A percentile compares a stretch with the other conserved stretches of the same genome.
Evolutionary conservation across 2,797 vertebrate genomes (phyloP).

Genomic region (Hoplostethus atlanticus): DNA sequence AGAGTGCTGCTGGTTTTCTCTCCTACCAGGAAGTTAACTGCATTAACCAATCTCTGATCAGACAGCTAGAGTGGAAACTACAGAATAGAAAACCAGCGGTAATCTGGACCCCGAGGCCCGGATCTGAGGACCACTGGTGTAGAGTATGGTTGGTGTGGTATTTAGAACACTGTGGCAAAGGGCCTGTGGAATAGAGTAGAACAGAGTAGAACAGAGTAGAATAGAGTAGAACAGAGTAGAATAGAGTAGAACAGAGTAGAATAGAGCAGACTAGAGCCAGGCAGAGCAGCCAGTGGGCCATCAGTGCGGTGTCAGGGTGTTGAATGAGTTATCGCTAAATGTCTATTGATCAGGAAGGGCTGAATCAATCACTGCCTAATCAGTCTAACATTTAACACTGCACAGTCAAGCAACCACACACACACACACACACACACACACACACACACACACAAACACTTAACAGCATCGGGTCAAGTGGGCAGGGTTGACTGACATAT

Average conservation of each 20-base stretch:
- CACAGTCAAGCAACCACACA: slow-evolving; percentile 34
- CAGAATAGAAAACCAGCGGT: no score
- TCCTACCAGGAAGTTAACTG: no score
- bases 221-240: no score
- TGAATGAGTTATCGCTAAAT: slow-evolving; percentile 32
- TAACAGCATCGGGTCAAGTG: slow-evolving; percentile 36
- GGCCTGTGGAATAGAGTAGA: no score
- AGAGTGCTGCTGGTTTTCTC: no score
- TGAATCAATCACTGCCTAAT: slow-evolving; percentile 57
- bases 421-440: slow-evolving; percentile 7
- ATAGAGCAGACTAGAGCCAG: background rate
- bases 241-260: background rate
- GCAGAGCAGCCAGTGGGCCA: background rate
- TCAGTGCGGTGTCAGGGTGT: background rate
- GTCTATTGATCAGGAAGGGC: slow-evolving; percentile 37
- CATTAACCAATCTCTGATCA: no score
- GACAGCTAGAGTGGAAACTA: no score
- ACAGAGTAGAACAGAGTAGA: no score
- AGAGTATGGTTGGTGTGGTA: no score
- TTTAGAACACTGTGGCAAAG: no score
- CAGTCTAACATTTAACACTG: slow-evolving; percentile 40
- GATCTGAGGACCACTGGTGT: no score
- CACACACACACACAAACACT: slow-evolving; percentile 4
- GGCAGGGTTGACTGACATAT: slow-evolving; percentile 35
- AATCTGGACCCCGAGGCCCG: no score